A percentile compares a stretch with the other conserved stretches of the same genome.
These are phyloP conservation scores for Asbolus verrucosus DNA, from an alignment of 1,140 invertebrate species.

Conservation along the genomic window DNA sequence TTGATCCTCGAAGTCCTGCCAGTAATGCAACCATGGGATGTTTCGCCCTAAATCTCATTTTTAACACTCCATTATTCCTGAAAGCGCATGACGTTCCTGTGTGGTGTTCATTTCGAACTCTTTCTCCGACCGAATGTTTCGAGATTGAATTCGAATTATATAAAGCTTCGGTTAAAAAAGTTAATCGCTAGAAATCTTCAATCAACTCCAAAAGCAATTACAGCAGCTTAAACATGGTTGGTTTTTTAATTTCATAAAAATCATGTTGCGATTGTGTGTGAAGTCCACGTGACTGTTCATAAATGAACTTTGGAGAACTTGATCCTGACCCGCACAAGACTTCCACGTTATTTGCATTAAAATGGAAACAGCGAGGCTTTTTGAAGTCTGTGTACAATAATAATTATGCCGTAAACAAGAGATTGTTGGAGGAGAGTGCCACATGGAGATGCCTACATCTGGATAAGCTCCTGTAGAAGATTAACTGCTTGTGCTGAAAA, in stretches of 20 bases:
- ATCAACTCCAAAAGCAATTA: not conserved
- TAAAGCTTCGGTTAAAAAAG: not conserved
- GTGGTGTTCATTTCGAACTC: not conserved
- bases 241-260: not conserved
- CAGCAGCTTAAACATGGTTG: not conserved
- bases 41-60: slow-evolving; percentile 21
- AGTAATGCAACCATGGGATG: slow-evolving; percentile 14
- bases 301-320: not conserved
- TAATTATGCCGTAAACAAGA: slow-evolving; percentile 33
- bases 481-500: not conserved
- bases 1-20: slow-evolving; percentile 23
- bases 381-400: slow-evolving; percentile 12
- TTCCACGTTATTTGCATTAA: slow-evolving; percentile 9
- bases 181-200: not conserved
- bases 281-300: not conserved
- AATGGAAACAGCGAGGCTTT: slow-evolving; percentile 29
- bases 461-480: not conserved
- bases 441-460: slow-evolving; percentile 5
- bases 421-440: slow-evolving; percentile 22
- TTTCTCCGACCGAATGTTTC: not conserved
- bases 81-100: slow-evolving; percentile 3
- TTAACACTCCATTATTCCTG: slow-evolving; percentile 34
- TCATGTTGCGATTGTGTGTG: not conserved
- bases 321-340: not conserved
- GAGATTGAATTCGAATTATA: slow-evolving; percentile 2